These are phyloP conservation scores for Thalassaphorura encarpata DNA, from an alignment of 1,140 invertebrate genomes.

Conservation along the genomic window DNA sequence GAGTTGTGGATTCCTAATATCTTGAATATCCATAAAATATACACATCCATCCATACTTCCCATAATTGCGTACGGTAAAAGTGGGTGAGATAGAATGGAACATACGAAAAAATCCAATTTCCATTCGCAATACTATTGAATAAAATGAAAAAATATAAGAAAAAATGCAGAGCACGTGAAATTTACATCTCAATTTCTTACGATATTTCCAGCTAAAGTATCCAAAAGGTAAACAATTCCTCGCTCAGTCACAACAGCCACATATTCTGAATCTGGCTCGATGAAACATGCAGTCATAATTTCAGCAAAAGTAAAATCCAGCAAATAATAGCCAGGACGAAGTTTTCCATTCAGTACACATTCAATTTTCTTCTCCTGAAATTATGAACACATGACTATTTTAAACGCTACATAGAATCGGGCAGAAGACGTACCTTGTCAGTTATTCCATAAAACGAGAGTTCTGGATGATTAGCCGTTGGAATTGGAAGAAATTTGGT, in stretches of 20 bases:
- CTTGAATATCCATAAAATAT: constrained; percentile 17
- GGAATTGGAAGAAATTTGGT: constrained; percentile 1
- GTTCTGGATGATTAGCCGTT: background rate
- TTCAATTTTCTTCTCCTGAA: constrained; percentile 11
- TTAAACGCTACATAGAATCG: background rate
- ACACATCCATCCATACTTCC: constrained; percentile 22
- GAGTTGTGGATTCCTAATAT: constrained; percentile 20
- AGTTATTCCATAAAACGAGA: constrained; percentile 19
- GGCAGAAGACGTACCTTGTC: constrained; percentile 10
- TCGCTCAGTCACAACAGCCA: constrained; percentile 12
- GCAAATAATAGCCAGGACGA: background rate
- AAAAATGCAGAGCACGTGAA: background rate
- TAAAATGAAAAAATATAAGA: background rate
- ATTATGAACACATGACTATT: background rate
- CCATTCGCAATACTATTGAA: constrained; percentile 13
- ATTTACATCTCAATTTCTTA: constrained; percentile 3
- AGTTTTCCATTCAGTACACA: constrained; percentile 6
- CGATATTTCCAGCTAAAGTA: constrained; percentile 14
- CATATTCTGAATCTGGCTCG: constrained; percentile 18
- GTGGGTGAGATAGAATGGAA: constrained; percentile 16
- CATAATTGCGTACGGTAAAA: constrained; percentile 19
- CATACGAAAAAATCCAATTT: constrained; percentile 14
- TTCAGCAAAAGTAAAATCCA: constrained; percentile 15
- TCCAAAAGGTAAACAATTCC: constrained; percentile 19
- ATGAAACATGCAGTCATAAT: constrained; percentile 23